Conservation (phyloP, 1,140 invertebrate species). For the Physella acuta region DNA sequence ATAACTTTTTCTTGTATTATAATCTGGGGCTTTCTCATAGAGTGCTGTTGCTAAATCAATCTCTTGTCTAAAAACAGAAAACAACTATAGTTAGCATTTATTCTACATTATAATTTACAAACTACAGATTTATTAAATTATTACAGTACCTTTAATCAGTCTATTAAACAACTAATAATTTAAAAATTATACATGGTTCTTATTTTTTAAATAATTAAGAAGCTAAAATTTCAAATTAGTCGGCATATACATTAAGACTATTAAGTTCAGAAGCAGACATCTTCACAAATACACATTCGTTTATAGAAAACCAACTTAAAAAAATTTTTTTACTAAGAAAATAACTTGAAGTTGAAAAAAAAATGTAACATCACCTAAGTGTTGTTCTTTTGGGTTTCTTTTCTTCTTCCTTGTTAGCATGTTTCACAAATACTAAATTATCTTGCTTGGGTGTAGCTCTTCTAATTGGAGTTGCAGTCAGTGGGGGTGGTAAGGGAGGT, state of each 20-base stretch:
- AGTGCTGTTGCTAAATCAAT: constrained; percentile 48
- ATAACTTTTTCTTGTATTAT: constrained; percentile 50
- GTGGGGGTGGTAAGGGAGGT: constrained; percentile 50
- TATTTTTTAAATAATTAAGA: too few species aligned
- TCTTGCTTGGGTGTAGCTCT: constrained; percentile 11
- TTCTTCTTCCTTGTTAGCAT: constrained; percentile 17
- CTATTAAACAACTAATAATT: too few species aligned
- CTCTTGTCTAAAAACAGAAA: constrained; percentile 49
- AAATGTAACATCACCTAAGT: constrained; percentile 49
- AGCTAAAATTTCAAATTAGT: too few species aligned
- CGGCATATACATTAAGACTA: too few species aligned
- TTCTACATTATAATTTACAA: neutral
- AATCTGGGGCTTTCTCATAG: constrained; percentile 47
- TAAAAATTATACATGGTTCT: too few species aligned
- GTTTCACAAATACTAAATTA: neutral
- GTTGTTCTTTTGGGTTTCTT: constrained; percentile 45
- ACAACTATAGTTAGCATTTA: too few species aligned
- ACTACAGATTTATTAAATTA: neutral
- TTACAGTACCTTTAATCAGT: neutral
- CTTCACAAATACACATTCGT: too few species aligned
- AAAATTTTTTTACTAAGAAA: too few species aligned
- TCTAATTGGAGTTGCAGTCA: constrained; percentile 28
- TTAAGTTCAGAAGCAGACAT: too few species aligned
- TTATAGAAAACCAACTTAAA: too few species aligned
- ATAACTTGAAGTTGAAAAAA: too few species aligned